Conservation (phyloP, 2,797 vertebrate species). For the Clarias platycephalus region DNA sequence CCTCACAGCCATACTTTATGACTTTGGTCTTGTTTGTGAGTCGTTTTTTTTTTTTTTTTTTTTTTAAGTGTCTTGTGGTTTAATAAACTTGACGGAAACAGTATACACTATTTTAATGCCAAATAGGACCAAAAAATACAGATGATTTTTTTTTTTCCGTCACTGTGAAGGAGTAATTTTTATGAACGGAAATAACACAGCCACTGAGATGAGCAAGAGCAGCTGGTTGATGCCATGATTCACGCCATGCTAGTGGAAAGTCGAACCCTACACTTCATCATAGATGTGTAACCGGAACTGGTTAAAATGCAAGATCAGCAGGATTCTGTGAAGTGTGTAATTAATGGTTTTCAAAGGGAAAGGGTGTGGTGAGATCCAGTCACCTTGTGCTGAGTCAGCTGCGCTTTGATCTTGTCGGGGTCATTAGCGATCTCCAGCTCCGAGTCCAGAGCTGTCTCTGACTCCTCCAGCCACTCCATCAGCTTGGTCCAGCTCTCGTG, state of each 20-base stretch:
- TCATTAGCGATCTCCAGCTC: constrained; percentile 98
- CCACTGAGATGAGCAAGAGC: constrained; percentile 11
- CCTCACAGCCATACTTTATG: not conserved
- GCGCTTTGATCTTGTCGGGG: constrained; percentile 94
- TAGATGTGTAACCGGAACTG: not conserved
- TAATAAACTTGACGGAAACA: not conserved
- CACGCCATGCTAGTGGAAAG: constrained; percentile 21
- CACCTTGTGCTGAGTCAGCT: constrained; percentile 94
- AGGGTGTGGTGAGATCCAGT: constrained; percentile 32
- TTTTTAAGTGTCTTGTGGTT: not conserved
- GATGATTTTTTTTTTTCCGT: not conserved
- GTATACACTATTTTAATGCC: not conserved
- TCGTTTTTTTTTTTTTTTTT: not conserved
- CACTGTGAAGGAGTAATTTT: constrained; percentile 15
- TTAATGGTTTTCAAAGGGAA: constrained; percentile 15
- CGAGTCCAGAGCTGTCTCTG: constrained; percentile 88
- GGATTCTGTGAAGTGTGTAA: constrained; percentile 31
- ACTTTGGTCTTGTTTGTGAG: not conserved
- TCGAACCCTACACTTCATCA: constrained; percentile 17
- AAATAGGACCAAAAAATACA: not conserved
- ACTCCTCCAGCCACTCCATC: constrained; percentile 96
- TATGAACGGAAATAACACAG: constrained; percentile 26
- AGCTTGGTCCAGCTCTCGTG: constrained; percentile 96
- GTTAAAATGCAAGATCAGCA: constrained; percentile 28
- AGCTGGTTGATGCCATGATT: constrained; percentile 46